Evolutionary conservation across 2,797 vertebrate genomes (phyloP).

Genomic region (Micropoecilia bifurca): DNA sequence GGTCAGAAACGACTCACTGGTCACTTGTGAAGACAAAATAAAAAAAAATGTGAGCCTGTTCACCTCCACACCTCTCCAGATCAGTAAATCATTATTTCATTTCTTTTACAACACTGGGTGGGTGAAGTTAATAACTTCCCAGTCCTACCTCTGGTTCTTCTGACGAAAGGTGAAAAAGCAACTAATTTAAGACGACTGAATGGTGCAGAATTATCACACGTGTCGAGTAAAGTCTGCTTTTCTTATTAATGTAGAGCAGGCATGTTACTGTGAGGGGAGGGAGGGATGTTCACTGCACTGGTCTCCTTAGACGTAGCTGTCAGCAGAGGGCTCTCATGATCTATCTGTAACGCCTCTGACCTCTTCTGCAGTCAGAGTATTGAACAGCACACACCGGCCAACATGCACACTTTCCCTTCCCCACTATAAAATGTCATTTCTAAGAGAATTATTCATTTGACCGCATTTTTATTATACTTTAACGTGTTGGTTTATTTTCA

Average conservation of each 20-base stretch:
- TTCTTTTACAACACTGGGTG: constrained; percentile 39
- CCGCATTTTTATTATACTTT: not conserved
- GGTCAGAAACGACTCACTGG: constrained; percentile 6
- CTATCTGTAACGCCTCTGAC: constrained; percentile 56
- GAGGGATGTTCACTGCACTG: constrained; percentile 27
- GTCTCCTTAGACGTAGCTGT: constrained; percentile 62
- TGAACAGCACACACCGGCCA: constrained; percentile 47
- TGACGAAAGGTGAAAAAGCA: constrained; percentile 2
- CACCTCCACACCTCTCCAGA: constrained; percentile 26
- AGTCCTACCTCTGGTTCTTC: constrained; percentile 14
- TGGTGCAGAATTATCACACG: constrained; percentile 32
- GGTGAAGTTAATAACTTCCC: constrained; percentile 43
- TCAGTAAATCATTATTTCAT: constrained; percentile 43
- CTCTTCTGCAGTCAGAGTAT: constrained; percentile 41
- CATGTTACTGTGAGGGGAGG: constrained; percentile 20
- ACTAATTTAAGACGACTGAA: constrained; percentile 47
- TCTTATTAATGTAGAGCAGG: constrained; percentile 23
- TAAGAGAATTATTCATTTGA: not conserved
- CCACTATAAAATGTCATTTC: not conserved
- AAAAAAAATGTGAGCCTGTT: constrained; percentile 6
- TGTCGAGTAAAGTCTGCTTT: constrained; percentile 33
- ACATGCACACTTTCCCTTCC: not conserved
- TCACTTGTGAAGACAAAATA: constrained; percentile 15
- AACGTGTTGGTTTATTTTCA: not conserved
- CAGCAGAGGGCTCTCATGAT: constrained; percentile 76